Conservation (phyloP, 2,113 vertebrate genomes). For the Myiozetetes cayanensis region DNA sequence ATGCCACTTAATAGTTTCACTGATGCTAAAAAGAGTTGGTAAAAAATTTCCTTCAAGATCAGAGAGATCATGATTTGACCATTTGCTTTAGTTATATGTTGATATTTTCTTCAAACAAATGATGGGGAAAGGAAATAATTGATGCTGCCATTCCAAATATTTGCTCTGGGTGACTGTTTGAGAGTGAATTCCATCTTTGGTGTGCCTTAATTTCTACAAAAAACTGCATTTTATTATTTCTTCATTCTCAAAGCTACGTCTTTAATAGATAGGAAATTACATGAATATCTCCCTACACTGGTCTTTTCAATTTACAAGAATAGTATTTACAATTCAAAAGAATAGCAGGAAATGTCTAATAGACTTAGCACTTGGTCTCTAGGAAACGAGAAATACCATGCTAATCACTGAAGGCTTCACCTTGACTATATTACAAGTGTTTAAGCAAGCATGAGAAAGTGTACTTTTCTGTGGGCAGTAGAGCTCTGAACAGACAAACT, state of each 20-base stretch:
- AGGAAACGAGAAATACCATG: slow-evolving; percentile 63
- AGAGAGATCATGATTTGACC: not conserved
- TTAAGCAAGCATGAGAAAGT: slow-evolving; percentile 43
- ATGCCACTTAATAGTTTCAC: not conserved
- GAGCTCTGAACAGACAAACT: not conserved
- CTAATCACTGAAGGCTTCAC: slow-evolving; percentile 59
- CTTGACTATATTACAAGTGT: slow-evolving; percentile 42
- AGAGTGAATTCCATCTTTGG: not conserved
- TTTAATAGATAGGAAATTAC: slow-evolving; percentile 57
- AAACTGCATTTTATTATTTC: slow-evolving; percentile 32
- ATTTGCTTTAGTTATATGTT: not conserved
- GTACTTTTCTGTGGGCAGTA: slow-evolving; percentile 6
- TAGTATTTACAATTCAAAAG: slow-evolving; percentile 72
- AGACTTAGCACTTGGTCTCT: slow-evolving; percentile 65
- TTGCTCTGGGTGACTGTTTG: not conserved
- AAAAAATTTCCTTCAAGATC: not conserved
- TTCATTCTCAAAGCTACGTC: slow-evolving; percentile 26
- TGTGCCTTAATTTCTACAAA: slow-evolving; percentile 20
- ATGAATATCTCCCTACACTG: slow-evolving; percentile 50
- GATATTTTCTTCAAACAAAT: slow-evolving; percentile 12
- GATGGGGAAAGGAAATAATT: not conserved
- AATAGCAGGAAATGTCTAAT: slow-evolving; percentile 70
- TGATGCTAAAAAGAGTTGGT: not conserved
- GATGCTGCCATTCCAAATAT: not conserved
- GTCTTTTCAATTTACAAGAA: slow-evolving; percentile 66